Conservation (phyloP, 92 coral and sea anemone species). For the Siderastrea siderea region DNA sequence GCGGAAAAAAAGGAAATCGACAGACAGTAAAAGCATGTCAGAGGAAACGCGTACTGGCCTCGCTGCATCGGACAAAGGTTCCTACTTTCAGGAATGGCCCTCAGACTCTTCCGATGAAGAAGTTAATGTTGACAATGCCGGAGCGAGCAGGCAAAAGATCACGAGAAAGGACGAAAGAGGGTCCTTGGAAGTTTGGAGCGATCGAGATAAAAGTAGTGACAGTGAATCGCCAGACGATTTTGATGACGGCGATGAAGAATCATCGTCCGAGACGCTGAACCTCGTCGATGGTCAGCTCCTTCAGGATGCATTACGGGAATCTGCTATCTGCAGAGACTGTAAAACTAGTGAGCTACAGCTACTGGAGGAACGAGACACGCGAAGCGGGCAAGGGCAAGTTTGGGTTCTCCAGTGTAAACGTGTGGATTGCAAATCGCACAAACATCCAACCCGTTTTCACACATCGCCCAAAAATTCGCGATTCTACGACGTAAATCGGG, state of each 20-base stretch:
- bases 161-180: neutral
- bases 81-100: neutral
- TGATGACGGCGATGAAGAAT: neutral
- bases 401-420: slow-evolving; percentile 50
- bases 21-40: too few species aligned
- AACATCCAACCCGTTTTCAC: slow-evolving; percentile 30
- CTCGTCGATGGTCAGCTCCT: slow-evolving; percentile 34
- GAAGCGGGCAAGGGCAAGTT: slow-evolving; percentile 47
- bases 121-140: neutral
- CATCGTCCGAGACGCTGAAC: neutral
- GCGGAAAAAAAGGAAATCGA: too few species aligned
- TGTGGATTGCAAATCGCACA: slow-evolving; percentile 24
- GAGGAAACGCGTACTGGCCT: too few species aligned
- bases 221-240: slow-evolving; percentile 6
- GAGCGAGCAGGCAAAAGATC: slow-evolving; percentile 27
- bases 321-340: too few species aligned
- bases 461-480: slow-evolving; percentile 44
- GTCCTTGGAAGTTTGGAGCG: neutral
- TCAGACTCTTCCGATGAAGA: too few species aligned
- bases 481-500: slow-evolving; percentile 59
- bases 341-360: slow-evolving; percentile 27
- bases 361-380: slow-evolving; percentile 12
- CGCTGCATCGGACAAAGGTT: neutral
- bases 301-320: neutral
- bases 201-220: neutral